Conservation (phyloP, 2,888 invertebrate species). For the Agrochola litura region DNA sequence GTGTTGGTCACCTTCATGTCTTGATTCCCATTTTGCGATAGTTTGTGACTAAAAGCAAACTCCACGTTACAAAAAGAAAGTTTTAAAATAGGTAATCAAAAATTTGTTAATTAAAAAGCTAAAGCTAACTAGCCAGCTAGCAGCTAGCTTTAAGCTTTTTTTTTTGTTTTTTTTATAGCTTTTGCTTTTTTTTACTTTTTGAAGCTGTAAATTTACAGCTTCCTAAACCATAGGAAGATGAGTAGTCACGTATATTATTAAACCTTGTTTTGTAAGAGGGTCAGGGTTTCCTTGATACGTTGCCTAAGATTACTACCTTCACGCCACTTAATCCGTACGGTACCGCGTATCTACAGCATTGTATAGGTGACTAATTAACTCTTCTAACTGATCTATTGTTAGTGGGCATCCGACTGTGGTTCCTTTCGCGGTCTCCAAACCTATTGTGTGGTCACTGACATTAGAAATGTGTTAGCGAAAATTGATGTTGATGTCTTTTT, state of each 20-base stretch:
- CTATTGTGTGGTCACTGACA: slow-evolving; percentile 61
- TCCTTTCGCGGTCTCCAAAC: slow-evolving; percentile 54
- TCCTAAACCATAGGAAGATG: neutral
- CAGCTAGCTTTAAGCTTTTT: no score
- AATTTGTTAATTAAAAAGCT: accelerated
- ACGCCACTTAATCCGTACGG: slow-evolving; percentile 61
- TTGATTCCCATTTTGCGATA: neutral
- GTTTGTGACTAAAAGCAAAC: no score
- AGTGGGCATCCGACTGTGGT: slow-evolving; percentile 60
- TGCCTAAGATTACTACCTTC: slow-evolving; percentile 52
- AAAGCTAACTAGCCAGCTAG: no score
- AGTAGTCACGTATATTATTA: neutral
- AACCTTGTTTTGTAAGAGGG: neutral
- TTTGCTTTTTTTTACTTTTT: no score
- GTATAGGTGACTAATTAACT: slow-evolving; percentile 64
- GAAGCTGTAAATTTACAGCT: neutral
- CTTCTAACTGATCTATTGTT: slow-evolving; percentile 62
- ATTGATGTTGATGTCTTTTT: slow-evolving; percentile 12
- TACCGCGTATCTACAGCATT: slow-evolving; percentile 54
- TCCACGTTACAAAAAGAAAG: neutral
- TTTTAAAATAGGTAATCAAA: neutral
- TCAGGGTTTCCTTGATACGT: slow-evolving; percentile 32
- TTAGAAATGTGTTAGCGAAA: slow-evolving; percentile 51
- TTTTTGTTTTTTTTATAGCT: no score
- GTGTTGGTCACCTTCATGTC: neutral